Conservation (phyloP, 2,888 invertebrate genomes). For the Geophilus truncorum region DNA sequence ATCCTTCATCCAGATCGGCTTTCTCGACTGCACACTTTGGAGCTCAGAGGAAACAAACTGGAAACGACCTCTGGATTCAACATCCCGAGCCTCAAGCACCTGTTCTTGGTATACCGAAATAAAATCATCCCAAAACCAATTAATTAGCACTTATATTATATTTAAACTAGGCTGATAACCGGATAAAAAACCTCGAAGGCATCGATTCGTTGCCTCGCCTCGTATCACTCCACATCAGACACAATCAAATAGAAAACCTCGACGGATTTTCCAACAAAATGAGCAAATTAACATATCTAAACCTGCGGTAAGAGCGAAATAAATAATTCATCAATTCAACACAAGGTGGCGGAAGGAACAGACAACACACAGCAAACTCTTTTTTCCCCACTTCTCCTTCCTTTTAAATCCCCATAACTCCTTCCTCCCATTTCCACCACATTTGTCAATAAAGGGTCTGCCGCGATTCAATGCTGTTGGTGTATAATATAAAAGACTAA, state of each 20-base stretch:
- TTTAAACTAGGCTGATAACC: too few species aligned
- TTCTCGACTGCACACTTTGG: neutral
- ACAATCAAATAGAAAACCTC: neutral
- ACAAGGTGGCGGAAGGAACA: too few species aligned
- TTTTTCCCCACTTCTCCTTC: neutral
- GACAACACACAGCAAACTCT: too few species aligned
- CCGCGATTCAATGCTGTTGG: neutral
- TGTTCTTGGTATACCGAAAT: neutral
- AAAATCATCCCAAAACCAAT: too few species aligned
- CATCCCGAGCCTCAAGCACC: neutral
- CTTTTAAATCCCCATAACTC: neutral
- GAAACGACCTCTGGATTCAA: neutral
- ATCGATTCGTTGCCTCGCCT: neutral
- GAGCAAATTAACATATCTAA: neutral
- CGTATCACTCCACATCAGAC: neutral
- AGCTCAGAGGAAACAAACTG: neutral
- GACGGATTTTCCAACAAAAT: neutral
- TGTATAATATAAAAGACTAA: neutral
- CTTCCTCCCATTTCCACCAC: constrained; percentile 6
- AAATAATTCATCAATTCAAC: too few species aligned
- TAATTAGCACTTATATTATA: too few species aligned
- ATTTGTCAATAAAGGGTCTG: constrained; percentile 24
- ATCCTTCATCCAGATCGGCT: neutral
- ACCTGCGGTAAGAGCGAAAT: neutral
- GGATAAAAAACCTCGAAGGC: neutral